Evolutionary conservation across 2,797 vertebrate genomes (phyloP).

Genomic region (Sandelia bainsii): DNA sequence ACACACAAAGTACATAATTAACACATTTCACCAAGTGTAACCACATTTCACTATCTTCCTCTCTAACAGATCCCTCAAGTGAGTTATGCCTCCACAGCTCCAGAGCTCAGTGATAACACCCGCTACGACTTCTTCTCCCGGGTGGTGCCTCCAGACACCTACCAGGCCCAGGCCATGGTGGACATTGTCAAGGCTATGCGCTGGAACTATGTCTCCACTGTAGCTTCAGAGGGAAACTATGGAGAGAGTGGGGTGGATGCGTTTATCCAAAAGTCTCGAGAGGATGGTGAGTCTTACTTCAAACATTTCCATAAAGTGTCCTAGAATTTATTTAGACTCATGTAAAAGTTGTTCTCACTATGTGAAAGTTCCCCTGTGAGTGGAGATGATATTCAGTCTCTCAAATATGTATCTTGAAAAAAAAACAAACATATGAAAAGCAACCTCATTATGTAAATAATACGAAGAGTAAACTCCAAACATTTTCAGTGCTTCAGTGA

Average conservation of each 20-base stretch:
- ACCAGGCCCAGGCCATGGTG: slow-evolving; percentile 98
- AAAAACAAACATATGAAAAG: not conserved
- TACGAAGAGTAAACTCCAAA: not conserved
- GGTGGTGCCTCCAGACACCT: slow-evolving; percentile 94
- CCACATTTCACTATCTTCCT: not conserved
- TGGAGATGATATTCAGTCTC: not conserved
- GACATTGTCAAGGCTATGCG: slow-evolving; percentile 95
- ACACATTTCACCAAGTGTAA: slow-evolving; percentile 25
- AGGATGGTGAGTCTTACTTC: slow-evolving; percentile 89
- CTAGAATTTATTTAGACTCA: slow-evolving; percentile 8
- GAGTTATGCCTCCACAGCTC: slow-evolving; percentile 96
- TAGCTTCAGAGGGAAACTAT: slow-evolving; percentile 96
- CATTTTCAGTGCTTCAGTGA: not conserved
- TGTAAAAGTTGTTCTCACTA: not conserved
- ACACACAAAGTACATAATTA: slow-evolving; percentile 4
- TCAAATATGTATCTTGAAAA: slow-evolving; percentile 1
- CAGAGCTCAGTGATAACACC: slow-evolving; percentile 95
- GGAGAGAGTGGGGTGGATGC: slow-evolving; percentile 95
- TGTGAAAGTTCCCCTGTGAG: not conserved
- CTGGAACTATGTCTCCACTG: slow-evolving; percentile 97
- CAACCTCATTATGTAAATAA: not conserved
- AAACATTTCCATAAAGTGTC: slow-evolving; percentile 3
- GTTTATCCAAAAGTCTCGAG: slow-evolving; percentile 95
- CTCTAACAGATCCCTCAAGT: slow-evolving; percentile 92
- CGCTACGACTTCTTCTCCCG: slow-evolving; percentile 98